phyloP scores from a whole-genome alignment of 2,797 vertebrate species.

The Phalloptychus januarius region DNA sequence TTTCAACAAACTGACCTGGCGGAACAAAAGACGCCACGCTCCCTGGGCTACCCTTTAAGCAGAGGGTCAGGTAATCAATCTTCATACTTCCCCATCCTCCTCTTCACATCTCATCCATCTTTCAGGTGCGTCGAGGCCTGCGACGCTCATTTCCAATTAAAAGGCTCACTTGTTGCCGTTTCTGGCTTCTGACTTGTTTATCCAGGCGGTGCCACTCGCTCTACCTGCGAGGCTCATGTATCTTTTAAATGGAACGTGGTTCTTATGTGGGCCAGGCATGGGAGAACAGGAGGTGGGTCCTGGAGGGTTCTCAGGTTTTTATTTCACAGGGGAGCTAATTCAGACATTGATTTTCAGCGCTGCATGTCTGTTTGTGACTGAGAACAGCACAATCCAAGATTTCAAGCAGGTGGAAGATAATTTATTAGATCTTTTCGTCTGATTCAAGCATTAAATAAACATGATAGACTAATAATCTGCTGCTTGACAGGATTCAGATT shows the following conservation, averaged over 20 bases:
- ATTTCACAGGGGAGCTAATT: conserved; percentile 61
- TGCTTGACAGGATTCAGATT: conserved; percentile 14
- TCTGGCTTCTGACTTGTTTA: conserved; percentile 67
- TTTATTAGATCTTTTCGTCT: too few species aligned
- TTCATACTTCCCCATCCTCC: conserved; percentile 50
- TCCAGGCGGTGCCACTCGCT: conserved; percentile 48
- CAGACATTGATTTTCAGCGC: conserved; percentile 77
- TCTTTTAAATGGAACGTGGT: conserved; percentile 71
- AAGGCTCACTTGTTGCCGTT: conserved; percentile 40
- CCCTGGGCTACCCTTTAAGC: conserved; percentile 45
- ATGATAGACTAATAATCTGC: conserved; percentile 52
- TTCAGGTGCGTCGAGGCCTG: conserved; percentile 47
- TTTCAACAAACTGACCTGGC: conserved; percentile 37
- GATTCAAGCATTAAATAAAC: conserved; percentile 67
- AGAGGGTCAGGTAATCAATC: conserved; percentile 62
- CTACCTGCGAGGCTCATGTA: conserved; percentile 67
- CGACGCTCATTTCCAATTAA: conserved; percentile 59
- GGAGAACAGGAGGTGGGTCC: conserved; percentile 10
- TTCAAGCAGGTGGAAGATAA: conserved; percentile 49
- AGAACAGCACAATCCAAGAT: conserved; percentile 70
- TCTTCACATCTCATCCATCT: conserved; percentile 62
- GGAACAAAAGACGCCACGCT: conserved; percentile 49
- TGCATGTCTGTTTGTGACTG: conserved; percentile 58
- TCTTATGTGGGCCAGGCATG: conserved; percentile 34
- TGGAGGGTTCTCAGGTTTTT: conserved; percentile 54